Base-by-base conservation (phyloP, 2,888 invertebrate genomes). In the Drosophila colorata region DNA sequence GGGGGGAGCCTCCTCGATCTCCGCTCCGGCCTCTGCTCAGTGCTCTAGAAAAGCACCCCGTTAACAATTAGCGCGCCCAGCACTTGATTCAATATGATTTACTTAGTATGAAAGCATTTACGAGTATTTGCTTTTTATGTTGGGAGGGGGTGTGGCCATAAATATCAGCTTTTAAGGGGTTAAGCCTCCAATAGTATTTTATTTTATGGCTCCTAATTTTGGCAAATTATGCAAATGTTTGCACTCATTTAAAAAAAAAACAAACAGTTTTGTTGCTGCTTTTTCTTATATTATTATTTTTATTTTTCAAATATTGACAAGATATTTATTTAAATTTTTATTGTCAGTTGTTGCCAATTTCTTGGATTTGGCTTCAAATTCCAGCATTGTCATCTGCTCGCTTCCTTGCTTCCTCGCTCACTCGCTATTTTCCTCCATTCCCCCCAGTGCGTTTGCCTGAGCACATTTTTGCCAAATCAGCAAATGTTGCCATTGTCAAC, bases 401-500 rank as follows among this genome's bases (percentile, higher is more conserved):
- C 20, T 7, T 9, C 14, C 14, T 3, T 31, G 25, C 49, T 6
- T 3, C 14, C 48, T 23, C 9, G 28, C 20, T 14, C 40, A 18
- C 13, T 48, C 6, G 14, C 38, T 23, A 47, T 7, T 37, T 38
- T 48, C 57, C 44, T 16, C 28, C n/a, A 7, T 18, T 9, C 18
- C 2, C 20, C 35, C 28, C 13, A 14, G 37, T 58, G 55, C 74
- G 31, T 37, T 74, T 44, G 60, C 44, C 28, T 7, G 64, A 44
- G 81, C 74, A 81, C 74, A 87, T 83, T 84, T 83, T 67, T 84
- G 87, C 61, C 78, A 88, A 84, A 87, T 84, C 88, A 88, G 83
- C 88, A 87, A 84, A 84, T 84, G 83, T 88, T 84, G 80, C 88
- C 87, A 86, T 88, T 83, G 88, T 88, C 83, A 80, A 77, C 78